Conservation (phyloP, 2,113 vertebrate genomes). For the Brienomyrus longianalis region DNA sequence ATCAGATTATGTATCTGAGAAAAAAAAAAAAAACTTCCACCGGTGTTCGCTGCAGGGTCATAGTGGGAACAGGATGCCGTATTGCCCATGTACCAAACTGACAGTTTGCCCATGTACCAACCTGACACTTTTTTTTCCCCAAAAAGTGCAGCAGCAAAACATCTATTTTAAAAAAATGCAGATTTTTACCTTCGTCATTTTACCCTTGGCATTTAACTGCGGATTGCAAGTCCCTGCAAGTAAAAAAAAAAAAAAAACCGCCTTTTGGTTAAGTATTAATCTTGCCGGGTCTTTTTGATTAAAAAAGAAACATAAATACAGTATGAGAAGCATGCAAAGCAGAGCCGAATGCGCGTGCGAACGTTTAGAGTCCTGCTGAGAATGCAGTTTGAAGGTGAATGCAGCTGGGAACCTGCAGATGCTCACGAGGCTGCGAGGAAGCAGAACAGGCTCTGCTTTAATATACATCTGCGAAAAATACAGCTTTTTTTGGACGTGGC, state of each 20-base stretch:
- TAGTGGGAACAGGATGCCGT: not conserved
- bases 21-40: too few species aligned
- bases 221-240: constrained; percentile 1
- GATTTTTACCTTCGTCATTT: not conserved
- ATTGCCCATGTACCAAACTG: not conserved
- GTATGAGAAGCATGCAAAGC: not conserved
- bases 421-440: not conserved
- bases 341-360: not conserved
- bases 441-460: not conserved
- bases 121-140: not conserved
- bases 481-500: not conserved
- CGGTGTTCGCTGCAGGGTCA: not conserved
- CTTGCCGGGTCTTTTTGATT: constrained; percentile 11
- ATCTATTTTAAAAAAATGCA: not conserved
- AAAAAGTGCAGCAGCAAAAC: not conserved
- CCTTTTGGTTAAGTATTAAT: constrained; percentile 20
- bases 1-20: constrained; percentile 46
- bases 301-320: not conserved
- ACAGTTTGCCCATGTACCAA: too few species aligned
- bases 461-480: constrained; percentile 33
- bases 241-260: not conserved
- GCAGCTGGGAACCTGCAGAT: not conserved
- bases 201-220: not conserved
- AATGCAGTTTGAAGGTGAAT: not conserved
- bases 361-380: not conserved